These are phyloP conservation scores for Amblyornis subalaris DNA, from an alignment of 2,113 vertebrate genomes.

Conservation along the genomic window DNA sequence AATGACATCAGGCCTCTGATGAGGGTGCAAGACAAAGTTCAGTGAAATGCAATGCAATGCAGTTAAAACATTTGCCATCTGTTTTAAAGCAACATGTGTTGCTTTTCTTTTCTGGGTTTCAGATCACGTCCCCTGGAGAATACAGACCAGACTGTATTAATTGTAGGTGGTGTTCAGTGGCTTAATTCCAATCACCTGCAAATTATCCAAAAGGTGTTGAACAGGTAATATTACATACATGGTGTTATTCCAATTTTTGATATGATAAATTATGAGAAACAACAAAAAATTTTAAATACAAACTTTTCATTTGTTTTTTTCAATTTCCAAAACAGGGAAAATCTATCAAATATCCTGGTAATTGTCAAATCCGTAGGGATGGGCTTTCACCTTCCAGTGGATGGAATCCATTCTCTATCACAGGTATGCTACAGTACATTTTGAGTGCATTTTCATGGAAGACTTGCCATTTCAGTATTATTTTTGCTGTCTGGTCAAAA, in stretches of 20 bases:
- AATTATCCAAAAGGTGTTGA: conserved; percentile 84
- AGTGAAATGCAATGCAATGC: conserved; percentile 51
- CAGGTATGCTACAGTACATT: conserved; percentile 70
- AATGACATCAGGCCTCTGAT: conserved; percentile 47
- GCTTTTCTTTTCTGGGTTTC: conserved; percentile 67
- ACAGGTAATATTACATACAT: conserved; percentile 67
- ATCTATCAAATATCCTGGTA: conserved; percentile 84
- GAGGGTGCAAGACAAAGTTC: conserved; percentile 55
- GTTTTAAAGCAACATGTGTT: conserved; percentile 56
- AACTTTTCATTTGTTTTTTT: not conserved
- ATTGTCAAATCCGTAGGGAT: conserved; percentile 93
- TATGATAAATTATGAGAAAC: not conserved
- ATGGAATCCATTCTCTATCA: conserved; percentile 86
- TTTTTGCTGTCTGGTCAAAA: not conserved
- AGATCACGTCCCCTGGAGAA: conserved; percentile 89
- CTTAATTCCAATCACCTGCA: conserved; percentile 86
- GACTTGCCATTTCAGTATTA: not conserved
- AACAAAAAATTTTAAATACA: not conserved
- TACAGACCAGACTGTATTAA: conserved; percentile 83
- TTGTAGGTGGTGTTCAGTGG: conserved; percentile 96
- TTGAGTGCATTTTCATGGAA: not conserved
- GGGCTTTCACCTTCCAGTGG: conserved; percentile 92
- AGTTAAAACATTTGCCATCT: conserved; percentile 69
- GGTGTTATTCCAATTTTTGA: not conserved
- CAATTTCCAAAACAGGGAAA: conserved; percentile 73